Percentiles rank a stretch among this genome's conserved stretches.
Conservation (phyloP, 2,888 invertebrate species). For the Lasiommata megera region DNA sequence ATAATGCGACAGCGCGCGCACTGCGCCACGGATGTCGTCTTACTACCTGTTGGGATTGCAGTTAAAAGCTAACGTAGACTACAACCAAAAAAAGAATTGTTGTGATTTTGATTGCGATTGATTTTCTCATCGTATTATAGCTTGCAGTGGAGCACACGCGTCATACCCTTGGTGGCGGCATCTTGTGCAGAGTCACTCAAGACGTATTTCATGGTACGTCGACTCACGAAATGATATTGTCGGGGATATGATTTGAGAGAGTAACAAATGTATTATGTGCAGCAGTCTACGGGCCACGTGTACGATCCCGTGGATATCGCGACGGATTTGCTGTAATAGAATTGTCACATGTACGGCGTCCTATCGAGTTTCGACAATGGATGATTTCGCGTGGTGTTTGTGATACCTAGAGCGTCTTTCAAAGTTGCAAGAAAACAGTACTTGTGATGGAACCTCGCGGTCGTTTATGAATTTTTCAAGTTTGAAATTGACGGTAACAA, state of each 20-base stretch:
- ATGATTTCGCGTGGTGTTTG: neutral
- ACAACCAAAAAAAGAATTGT: too few species aligned
- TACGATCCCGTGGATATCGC: conserved; percentile 32
- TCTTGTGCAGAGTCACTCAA: conserved; percentile 78
- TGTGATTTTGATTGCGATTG: too few species aligned
- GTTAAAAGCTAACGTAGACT: too few species aligned
- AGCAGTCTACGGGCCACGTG: conserved; percentile 39
- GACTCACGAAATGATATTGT: conserved; percentile 78
- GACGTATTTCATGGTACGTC: conserved; percentile 80
- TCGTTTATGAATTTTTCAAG: too few species aligned
- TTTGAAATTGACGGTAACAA: too few species aligned
- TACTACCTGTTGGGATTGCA: too few species aligned
- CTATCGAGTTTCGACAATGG: neutral
- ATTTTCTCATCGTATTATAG: conserved; percentile 18
- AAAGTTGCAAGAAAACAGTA: too few species aligned
- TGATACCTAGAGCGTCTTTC: neutral
- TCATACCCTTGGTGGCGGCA: conserved; percentile 54
- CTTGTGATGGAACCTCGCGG: too few species aligned
- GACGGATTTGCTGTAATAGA: conserved; percentile 17
- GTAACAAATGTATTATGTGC: conserved; percentile 74
- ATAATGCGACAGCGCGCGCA: too few species aligned
- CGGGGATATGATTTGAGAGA: conserved; percentile 72
- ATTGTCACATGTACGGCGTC: conserved; percentile 11
- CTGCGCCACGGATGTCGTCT: too few species aligned
- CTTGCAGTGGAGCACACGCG: conserved; percentile 27